Evolutionary conservation across 2,797 vertebrate genomes (phyloP), one percentile per base, ranked within the genome.

Genomic region (Clamator glandarius): DNA sequence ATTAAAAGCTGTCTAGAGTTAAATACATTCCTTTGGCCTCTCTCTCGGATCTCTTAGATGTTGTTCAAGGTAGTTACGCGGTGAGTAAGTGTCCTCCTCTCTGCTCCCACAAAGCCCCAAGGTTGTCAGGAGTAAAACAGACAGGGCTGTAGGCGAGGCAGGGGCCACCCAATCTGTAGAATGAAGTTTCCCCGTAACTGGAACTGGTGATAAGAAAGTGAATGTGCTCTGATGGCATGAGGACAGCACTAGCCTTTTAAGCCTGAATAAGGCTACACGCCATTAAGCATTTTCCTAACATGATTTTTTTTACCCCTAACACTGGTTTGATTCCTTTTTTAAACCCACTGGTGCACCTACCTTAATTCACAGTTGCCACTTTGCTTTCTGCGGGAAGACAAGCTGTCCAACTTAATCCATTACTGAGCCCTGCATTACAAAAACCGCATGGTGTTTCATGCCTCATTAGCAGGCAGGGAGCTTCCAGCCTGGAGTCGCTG

Each of bases 381-480:
- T 89, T 1, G 21, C 85, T 84, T 87, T 82, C 85, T 69, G 78
- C 1, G 1, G 78, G 41, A 89, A 92, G 92, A 84, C 41, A 78
- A 93, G 91, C 79, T 87, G 81, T 85, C 93, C 96, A 85, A 33
- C 48, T 70, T 48, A 81, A 96, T 93, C 88, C 75, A 29, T 80
- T 85, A 17, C 84, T 26, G 84, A 94, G 87, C 82, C 91, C 84
- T 57, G 87, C 90, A 42, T 77, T 61, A 76, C 92, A 77, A 67
- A 76, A 86, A 72, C 87, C 69, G 6, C 51, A 61, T 28, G 93
- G 89, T 73, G 91, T 82, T 96, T 90, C 94, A 94, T 51, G 41
- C 85, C 95, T 97, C 96, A 78, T 95, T 90, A 96, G 93, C 78
- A 89, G 12, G 15, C 79, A 90, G 85, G 82, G 91, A 95, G 92